phyloP scores from a whole-genome alignment of 1,140 invertebrate species.

The Mya arenaria region DNA sequence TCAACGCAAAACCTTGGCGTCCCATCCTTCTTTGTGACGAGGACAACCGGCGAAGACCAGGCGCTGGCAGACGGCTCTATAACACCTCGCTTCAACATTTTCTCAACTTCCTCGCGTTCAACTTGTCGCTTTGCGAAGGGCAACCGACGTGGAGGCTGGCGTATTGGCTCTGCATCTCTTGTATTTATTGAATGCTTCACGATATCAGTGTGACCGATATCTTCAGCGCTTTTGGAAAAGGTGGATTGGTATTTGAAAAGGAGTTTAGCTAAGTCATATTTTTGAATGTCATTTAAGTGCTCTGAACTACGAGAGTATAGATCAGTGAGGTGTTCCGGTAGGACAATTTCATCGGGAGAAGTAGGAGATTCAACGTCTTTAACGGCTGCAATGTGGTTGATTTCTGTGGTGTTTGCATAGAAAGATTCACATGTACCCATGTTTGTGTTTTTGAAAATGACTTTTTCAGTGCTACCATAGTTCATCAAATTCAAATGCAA shows the following conservation, averaged over 20 bases:
- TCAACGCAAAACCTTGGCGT: constrained; percentile 69
- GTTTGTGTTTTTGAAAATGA: too few relatives aligned
- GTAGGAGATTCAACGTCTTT: too few relatives aligned
- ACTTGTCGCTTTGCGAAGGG: constrained; percentile 4
- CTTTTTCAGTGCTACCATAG: too few relatives aligned
- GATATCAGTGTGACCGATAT: constrained; percentile 1
- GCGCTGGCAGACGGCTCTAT: constrained; percentile 63
- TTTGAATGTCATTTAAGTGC: background rate
- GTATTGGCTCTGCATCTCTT: background rate
- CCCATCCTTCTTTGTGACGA: constrained; percentile 67
- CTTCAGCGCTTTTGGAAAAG: background rate
- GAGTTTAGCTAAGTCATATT: background rate
- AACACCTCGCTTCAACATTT: constrained; percentile 37
- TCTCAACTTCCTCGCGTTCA: constrained; percentile 27
- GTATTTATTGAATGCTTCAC: constrained; percentile 46
- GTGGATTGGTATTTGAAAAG: background rate
- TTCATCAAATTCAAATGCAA: too few relatives aligned
- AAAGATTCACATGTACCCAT: too few relatives aligned
- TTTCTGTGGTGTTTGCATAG: too few relatives aligned
- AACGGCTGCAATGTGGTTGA: too few relatives aligned
- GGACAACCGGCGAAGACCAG: constrained; percentile 67
- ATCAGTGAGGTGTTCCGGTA: constrained; percentile 1
- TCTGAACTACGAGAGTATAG: background rate
- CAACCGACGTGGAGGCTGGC: constrained; percentile 13
- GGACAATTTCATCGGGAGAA: too few relatives aligned